These are phyloP conservation scores for Lepus americanus DNA, from an alignment of 2,113 vertebrate genomes.

Conservation along the genomic window DNA sequence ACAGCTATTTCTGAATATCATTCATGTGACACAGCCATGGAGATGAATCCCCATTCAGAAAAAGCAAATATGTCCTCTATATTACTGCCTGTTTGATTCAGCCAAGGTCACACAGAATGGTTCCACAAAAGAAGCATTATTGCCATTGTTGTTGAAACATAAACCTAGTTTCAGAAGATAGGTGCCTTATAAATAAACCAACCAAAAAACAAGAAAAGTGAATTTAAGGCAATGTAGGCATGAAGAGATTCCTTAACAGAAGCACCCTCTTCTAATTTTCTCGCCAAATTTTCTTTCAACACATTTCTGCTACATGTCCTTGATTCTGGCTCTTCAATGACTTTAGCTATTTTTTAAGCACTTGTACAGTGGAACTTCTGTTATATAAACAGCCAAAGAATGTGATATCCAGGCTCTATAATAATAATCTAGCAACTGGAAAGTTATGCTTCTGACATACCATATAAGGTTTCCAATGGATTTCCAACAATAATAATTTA, in stretches of 20 bases:
- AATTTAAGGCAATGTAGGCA: conserved; percentile 26
- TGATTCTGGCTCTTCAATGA: conserved; percentile 28
- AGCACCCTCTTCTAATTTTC: neutral
- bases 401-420: neutral
- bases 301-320: neutral
- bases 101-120: neutral
- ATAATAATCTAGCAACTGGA: neutral
- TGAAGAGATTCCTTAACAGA: conserved; percentile 31
- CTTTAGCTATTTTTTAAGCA: neutral
- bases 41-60: conserved; percentile 33
- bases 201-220: conserved; percentile 28
- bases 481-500: conserved; percentile 24
- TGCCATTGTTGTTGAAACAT: conserved; percentile 37
- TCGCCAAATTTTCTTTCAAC: conserved; percentile 17
- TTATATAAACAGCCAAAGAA: neutral
- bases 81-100: conserved; percentile 7
- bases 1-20: conserved; percentile 41
- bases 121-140: conserved; percentile 60
- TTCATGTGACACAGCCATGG: neutral
- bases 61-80: conserved; percentile 36
- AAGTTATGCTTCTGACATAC: neutral
- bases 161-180: conserved; percentile 41
- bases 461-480: neutral
- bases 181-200: neutral
- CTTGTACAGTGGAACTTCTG: neutral